These are phyloP conservation scores for Hirtodrosophila trivittata DNA, from an alignment of 2,888 invertebrate genomes.

Conservation along the genomic window DNA sequence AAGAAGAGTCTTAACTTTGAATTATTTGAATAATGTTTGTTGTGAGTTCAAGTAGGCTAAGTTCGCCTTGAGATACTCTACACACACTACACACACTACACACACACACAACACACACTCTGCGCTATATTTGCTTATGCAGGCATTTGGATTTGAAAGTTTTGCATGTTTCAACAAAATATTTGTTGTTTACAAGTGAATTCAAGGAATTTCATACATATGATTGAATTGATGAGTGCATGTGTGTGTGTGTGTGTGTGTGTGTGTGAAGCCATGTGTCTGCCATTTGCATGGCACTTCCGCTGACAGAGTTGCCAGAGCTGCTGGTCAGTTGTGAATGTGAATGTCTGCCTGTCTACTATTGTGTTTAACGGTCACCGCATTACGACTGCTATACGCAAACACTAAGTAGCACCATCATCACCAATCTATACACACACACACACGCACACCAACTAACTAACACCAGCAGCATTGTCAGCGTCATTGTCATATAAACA, in stretches of 20 bases:
- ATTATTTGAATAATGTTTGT: too few species aligned
- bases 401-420: constrained; percentile 58
- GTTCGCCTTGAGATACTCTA: too few species aligned
- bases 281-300: constrained; percentile 58
- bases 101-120: too few species aligned
- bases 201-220: not conserved
- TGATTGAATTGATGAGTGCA: not conserved
- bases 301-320: constrained; percentile 47
- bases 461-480: not conserved
- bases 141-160: too few species aligned
- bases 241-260: not conserved
- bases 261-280: constrained; percentile 29
- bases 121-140: too few species aligned
- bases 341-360: constrained; percentile 18
- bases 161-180: too few species aligned
- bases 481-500: constrained; percentile 45
- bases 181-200: too few species aligned
- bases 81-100: too few species aligned
- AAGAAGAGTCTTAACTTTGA: too few species aligned
- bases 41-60: too few species aligned
- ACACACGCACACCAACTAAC: not conserved
- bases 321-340: constrained; percentile 39
- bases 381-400: constrained; percentile 25
- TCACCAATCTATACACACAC: constrained; percentile 8
- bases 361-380: constrained; percentile 51